Evolutionary conservation across 2,113 vertebrate species (phyloP), one percentile per base, ranked within the genome.

Genomic region (Picathartes gymnocephalus): DNA sequence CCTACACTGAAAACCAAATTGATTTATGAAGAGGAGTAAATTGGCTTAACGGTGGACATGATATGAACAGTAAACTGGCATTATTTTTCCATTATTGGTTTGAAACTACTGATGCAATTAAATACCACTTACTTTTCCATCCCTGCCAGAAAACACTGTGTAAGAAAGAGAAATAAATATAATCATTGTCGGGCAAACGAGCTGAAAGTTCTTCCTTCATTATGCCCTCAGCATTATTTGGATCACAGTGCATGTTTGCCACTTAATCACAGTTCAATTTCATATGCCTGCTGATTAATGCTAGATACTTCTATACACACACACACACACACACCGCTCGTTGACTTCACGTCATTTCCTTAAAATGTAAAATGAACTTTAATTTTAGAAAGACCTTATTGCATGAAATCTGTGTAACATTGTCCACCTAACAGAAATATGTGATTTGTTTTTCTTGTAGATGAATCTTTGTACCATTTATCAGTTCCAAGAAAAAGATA

Each of bases 41-140:
- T 88, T 73, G 79, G 31, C 37, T 65, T 60, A 94, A 68, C 25
- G 66, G 40, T 51, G 33, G 65, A 87, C 62, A 81, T 51, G 45
- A 11, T 56, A 57, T 0, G 0, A 66, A 71, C 72, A 74, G n/a
- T 65, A 87, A 87, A 93, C 37, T 28, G 62, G 7, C 5, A 11
- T 53, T 92, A 62, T 79, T 57, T 57, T 83, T 69, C 47, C n/a
- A 65, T 82, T 94, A 54, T 61, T 64, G 4, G 1, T 87, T 83
- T 84, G 54, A 92, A 95, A 91, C 45, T 81, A 82, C 62, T 30
- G 58, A 72, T 85, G 42, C 35, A 93, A 92, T 91, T 92, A 92
- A 89, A 71, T 92, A 72, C 83, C 33, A 58, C 85, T 87, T 33
- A 56, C 50, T 84, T 89, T 82, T 18, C n/a, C 30, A 16, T 90